Conservation (phyloP, 2,113 vertebrate species). For the Brevimyrus niger region DNA sequence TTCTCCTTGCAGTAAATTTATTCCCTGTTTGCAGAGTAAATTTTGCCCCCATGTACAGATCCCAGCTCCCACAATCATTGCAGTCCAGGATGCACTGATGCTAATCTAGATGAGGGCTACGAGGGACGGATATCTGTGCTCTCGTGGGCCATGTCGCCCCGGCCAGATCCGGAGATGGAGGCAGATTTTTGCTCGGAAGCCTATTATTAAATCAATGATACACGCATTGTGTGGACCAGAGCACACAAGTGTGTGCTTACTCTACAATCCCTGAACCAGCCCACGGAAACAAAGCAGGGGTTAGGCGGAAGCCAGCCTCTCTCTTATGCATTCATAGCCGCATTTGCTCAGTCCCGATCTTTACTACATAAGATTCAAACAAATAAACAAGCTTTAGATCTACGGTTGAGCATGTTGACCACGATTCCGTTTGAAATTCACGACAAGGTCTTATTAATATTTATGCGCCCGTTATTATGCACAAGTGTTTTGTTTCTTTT, state of each 20-base stretch:
- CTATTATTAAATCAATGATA: conserved; percentile 49
- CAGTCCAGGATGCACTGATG: conserved; percentile 43
- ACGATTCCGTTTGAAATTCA: conserved; percentile 59
- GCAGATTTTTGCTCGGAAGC: conserved; percentile 31
- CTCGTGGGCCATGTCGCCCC: conserved; percentile 55
- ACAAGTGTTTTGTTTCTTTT: conserved; percentile 34
- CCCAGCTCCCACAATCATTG: neutral
- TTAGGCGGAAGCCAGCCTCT: conserved; percentile 12
- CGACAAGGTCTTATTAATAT: conserved; percentile 51
- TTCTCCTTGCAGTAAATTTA: neutral
- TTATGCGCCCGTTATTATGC: conserved; percentile 45
- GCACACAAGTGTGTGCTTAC: conserved; percentile 24
- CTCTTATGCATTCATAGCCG: conserved; percentile 40
- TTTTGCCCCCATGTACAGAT: neutral
- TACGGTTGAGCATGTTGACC: conserved; percentile 46
- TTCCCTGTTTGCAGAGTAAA: neutral
- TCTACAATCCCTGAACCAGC: neutral
- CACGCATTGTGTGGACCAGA: conserved; percentile 25
- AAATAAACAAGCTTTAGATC: conserved; percentile 29
- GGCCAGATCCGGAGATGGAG: conserved; percentile 39
- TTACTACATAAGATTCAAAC: neutral
- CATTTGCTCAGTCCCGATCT: conserved; percentile 9
- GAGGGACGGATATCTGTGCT: conserved; percentile 35
- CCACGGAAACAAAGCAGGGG: neutral
- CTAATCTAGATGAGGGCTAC: conserved; percentile 44